Conservation (phyloP, 2,888 invertebrate species). For the Lochmaea capreae region DNA sequence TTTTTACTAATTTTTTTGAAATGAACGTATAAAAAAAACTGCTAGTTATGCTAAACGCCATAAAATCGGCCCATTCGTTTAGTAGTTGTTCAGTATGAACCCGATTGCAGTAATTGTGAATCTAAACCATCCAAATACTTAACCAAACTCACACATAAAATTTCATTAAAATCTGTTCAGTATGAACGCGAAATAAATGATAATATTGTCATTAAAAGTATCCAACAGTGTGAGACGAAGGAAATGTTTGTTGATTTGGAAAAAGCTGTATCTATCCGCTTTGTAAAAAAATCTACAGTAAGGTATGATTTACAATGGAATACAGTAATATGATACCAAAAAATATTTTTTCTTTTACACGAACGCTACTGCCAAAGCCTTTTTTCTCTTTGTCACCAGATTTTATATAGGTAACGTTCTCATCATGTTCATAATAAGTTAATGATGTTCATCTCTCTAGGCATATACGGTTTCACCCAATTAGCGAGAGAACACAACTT, state of each 20-base stretch:
- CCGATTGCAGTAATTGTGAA: no score
- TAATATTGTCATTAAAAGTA: no score
- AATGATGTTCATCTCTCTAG: slow-evolving; percentile 46
- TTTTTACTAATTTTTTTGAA: no score
- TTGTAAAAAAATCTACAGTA: not conserved
- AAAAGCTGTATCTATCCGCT: not conserved
- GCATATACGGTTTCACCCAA: slow-evolving; percentile 53
- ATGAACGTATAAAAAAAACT: no score
- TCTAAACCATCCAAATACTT: no score
- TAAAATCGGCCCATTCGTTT: no score
- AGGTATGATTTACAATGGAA: not conserved
- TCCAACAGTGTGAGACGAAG: not conserved
- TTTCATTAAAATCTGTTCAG: no score
- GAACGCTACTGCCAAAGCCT: slow-evolving; percentile 31
- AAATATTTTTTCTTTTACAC: not conserved
- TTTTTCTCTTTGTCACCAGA: slow-evolving; percentile 34
- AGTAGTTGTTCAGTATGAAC: no score
- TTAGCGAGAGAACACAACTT: slow-evolving; percentile 52
- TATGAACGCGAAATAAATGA: no score
- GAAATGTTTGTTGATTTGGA: not conserved
- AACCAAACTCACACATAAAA: no score
- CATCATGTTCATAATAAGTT: slow-evolving; percentile 52
- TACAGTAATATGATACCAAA: not conserved
- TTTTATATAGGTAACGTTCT: slow-evolving; percentile 39
- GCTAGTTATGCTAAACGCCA: no score